phyloP scores from a whole-genome alignment of 2,888 invertebrate genomes.

The Anthoptus insignis region DNA sequence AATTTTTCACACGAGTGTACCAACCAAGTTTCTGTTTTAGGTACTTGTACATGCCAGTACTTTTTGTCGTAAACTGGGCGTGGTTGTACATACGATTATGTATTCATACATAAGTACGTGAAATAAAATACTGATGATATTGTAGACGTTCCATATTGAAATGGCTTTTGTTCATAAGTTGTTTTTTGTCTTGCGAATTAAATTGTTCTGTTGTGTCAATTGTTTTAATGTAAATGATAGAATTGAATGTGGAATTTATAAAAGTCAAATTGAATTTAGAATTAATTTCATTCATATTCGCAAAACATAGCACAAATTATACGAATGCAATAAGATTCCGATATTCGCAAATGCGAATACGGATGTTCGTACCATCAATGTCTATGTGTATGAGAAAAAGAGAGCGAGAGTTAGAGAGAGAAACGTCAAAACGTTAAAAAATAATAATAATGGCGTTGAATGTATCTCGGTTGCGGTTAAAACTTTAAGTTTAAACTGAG shows the following conservation, averaged over 20 bases:
- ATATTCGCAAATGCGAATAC: too few species aligned
- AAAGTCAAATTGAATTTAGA: too few species aligned
- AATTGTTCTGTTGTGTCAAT: background rate
- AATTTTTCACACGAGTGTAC: background rate
- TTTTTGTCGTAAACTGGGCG: background rate
- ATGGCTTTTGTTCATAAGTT: background rate
- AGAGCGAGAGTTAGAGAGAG: too few species aligned
- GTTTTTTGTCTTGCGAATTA: background rate
- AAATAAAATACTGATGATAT: conserved; percentile 3
- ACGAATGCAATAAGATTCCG: too few species aligned
- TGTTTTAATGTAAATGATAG: background rate
- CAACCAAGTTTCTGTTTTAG: conserved; percentile 5
- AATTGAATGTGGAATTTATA: background rate
- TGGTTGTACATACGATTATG: conserved; percentile 5
- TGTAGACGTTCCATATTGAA: background rate
- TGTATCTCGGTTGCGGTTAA: background rate
- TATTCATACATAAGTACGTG: conserved; percentile 6
- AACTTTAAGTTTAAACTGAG: background rate
- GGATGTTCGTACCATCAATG: too few species aligned
- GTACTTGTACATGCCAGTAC: background rate
- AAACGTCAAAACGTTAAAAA: background rate
- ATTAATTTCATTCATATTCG: too few species aligned
- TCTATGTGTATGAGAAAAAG: too few species aligned
- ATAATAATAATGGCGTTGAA: background rate
- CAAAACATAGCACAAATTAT: too few species aligned